A percentile compares a stretch with the other conserved stretches of the same genome.
These are phyloP conservation scores for Acromyrmex echinatior DNA, from an alignment of 1,140 invertebrate genomes.

Conservation along the genomic window DNA sequence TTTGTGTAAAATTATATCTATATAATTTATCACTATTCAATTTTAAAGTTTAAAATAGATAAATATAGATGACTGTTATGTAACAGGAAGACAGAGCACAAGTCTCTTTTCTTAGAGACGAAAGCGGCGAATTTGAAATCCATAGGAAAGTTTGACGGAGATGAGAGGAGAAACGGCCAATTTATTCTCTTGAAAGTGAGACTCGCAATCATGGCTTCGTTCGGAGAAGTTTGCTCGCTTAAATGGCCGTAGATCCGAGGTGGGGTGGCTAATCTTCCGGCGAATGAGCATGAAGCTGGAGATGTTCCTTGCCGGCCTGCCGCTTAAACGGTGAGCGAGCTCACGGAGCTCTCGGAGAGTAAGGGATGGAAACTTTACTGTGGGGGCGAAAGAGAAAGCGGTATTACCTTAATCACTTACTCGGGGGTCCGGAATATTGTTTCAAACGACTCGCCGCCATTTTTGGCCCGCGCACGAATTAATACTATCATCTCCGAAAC, in stretches of 20 bases:
- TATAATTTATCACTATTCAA: not conserved
- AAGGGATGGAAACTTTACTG: conserved; percentile 38
- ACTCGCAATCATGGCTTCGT: conserved; percentile 71
- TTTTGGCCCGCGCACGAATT: conserved; percentile 49
- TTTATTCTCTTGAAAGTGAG: conserved; percentile 74
- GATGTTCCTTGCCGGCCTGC: conserved; percentile 25
- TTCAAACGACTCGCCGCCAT: conserved; percentile 60
- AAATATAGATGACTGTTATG: not conserved
- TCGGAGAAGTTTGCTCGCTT: conserved; percentile 72
- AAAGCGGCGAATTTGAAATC: conserved; percentile 23
- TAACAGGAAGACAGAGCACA: not conserved
- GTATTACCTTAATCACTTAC: conserved; percentile 62
- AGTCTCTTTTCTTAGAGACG: not conserved
- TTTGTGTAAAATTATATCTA: not conserved
- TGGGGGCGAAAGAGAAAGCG: conserved; percentile 53
- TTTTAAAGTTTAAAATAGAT: conserved; percentile 25
- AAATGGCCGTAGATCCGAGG: conserved; percentile 72
- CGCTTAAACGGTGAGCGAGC: conserved; percentile 37
- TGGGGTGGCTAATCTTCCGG: conserved; percentile 76
- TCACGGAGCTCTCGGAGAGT: conserved; percentile 11
- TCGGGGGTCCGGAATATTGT: conserved; percentile 61
- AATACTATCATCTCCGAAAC: conserved; percentile 16
- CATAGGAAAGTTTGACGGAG: conserved; percentile 49
- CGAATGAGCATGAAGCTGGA: conserved; percentile 71
- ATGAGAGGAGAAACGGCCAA: conserved; percentile 69